These are phyloP conservation scores for Drosophila meridionalis DNA, from an alignment of 2,888 invertebrate species.

Conservation along the genomic window DNA sequence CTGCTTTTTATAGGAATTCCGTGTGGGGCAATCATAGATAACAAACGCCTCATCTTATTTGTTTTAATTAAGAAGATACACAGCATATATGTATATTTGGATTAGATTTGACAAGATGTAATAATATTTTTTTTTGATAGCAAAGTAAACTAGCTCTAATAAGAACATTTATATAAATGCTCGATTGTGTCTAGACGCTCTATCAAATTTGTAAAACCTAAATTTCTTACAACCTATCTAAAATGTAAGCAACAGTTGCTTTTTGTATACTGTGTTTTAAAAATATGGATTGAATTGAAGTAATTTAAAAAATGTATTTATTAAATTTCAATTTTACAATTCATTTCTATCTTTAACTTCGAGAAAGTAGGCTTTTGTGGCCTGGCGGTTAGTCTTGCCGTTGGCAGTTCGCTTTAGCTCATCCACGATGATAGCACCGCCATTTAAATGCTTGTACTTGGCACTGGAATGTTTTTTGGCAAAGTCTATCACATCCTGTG, in stretches of 20 bases:
- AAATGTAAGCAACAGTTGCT: no score
- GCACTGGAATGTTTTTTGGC: slow-evolving; percentile 58
- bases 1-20: background rate
- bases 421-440: slow-evolving; percentile 77
- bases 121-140: no score
- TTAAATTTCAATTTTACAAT: no score
- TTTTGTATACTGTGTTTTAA: no score
- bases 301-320: no score
- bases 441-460: slow-evolving; percentile 77
- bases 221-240: no score
- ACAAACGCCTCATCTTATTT: background rate
- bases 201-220: background rate
- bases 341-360: slow-evolving; percentile 32
- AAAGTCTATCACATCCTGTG: slow-evolving; percentile 75
- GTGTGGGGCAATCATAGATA: background rate
- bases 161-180: no score
- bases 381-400: slow-evolving; percentile 71
- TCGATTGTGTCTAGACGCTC: background rate
- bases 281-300: no score
- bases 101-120: no score
- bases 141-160: no score
- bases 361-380: slow-evolving; percentile 56
- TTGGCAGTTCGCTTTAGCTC: slow-evolving; percentile 71
- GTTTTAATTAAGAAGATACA: background rate
- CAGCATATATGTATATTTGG: no score